Evolutionary conservation across 2,113 vertebrate genomes (phyloP).

Genomic region (Actenoides lindsayi): DNA sequence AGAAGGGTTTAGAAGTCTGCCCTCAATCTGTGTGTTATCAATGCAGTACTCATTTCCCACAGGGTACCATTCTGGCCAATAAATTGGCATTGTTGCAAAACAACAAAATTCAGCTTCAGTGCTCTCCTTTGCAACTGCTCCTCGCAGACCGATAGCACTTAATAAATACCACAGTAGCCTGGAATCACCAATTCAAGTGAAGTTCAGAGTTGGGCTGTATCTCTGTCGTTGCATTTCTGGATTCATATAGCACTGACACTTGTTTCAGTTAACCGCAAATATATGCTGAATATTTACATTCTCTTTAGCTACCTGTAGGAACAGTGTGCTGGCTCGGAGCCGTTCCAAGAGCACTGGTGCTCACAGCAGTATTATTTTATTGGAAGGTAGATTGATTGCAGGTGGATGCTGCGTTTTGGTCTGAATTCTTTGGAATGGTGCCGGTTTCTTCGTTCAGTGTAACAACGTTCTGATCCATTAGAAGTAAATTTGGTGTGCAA

Average conservation of each 20-base stretch:
- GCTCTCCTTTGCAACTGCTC: background rate
- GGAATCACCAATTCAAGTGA: background rate
- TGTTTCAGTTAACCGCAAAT: background rate
- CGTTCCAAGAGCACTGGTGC: background rate
- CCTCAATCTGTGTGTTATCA: background rate
- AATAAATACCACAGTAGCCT: background rate
- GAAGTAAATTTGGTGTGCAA: background rate
- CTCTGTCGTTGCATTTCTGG: background rate
- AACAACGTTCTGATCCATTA: background rate
- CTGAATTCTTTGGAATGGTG: background rate
- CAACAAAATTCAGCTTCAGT: background rate
- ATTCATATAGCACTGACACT: background rate
- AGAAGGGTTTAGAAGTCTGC: background rate
- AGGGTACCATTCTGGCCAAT: background rate
- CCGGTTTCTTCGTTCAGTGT: background rate
- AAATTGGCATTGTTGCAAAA: background rate
- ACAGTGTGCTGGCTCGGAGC: background rate
- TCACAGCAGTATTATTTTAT: background rate
- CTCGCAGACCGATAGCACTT: background rate
- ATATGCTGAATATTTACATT: background rate
- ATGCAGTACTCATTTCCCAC: background rate
- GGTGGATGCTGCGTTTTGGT: background rate
- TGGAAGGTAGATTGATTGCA: background rate
- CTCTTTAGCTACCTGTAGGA: slow-evolving; percentile 6
- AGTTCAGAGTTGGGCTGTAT: background rate